Evolutionary conservation across 2,888 invertebrate species (phyloP), one percentile per base, ranked within the genome.

Genomic region (Xylota segnis): DNA sequence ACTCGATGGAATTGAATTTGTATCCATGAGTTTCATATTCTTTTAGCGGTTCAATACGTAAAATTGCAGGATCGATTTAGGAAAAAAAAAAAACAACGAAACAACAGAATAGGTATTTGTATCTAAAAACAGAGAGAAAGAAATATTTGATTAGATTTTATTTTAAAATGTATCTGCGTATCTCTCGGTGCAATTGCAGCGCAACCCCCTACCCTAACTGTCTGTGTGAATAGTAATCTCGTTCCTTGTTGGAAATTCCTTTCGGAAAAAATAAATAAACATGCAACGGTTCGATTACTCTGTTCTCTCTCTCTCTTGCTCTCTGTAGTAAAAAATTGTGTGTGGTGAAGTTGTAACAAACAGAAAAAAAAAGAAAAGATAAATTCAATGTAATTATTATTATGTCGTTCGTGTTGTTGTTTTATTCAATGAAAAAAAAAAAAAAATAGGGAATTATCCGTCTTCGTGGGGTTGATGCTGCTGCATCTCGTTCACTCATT

Each of bases 11-110:
- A 76, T 66, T 84, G 59, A 84, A 81, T 81, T 81, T 70, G 58
- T 76, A 75, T 84, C 84, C 81, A 84, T 84, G 81, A 84, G 81
- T 81, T 76, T 84, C 84, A 84, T 83, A 83, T 84, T 84, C 43
- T 65, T 81, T 78, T 66, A 75, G 43, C 56, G 79, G 45, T 61
- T 84, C 66, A 71, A 45, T 79, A 75, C 32, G 61, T 40, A 61
- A 70, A 37, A 54, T 75, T 84, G 70, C 75, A 65, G 74, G n/a
- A n/a, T 37, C 52, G 70, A 66, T 54, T 81, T 65, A 23, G 23
- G 3, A 63, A 1, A 37, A 23, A 66, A 37, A 16, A 27, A 40
- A 27, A 16, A 40, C 43, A 40, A n/a, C 50, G 18, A 16, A 40
- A 43, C n/a, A n/a, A n/a, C n/a, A n/a, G n/a, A n/a, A n/a, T n/a